These are phyloP conservation scores for Leucophenga maculata DNA, from an alignment of 2,888 invertebrate genomes.

Conservation along the genomic window DNA sequence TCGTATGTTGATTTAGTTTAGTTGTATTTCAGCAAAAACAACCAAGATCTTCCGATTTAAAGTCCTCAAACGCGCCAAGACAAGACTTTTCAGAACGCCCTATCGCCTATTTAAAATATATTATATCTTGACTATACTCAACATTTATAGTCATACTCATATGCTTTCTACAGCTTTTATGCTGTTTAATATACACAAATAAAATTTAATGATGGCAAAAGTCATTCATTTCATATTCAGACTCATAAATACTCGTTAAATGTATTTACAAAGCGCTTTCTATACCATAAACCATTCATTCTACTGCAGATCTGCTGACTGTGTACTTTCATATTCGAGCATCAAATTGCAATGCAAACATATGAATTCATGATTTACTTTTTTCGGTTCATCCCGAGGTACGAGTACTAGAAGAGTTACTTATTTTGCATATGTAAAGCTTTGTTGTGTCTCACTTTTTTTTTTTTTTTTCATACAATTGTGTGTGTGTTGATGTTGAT, in stretches of 20 bases:
- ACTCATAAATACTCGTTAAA: slow-evolving; percentile 58
- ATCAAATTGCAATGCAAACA: slow-evolving; percentile 17
- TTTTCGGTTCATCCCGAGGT: neutral
- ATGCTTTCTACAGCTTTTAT: slow-evolving; percentile 1
- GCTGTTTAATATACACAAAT: slow-evolving; percentile 40
- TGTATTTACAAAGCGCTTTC: slow-evolving; percentile 49
- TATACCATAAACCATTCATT: no score
- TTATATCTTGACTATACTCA: no score
- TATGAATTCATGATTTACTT: slow-evolving; percentile 9
- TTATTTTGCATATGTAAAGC: slow-evolving; percentile 4
- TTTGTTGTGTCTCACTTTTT: neutral
- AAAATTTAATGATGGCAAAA: slow-evolving; percentile 58
- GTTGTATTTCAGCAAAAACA: no score
- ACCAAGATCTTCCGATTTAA: no score
- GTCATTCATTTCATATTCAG: slow-evolving; percentile 57
- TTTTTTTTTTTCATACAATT: neutral
- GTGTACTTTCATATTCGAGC: neutral
- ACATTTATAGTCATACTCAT: no score
- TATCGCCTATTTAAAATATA: no score
- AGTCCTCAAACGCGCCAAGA: no score
- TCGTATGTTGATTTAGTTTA: no score
- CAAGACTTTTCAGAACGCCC: no score
- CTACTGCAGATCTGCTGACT: slow-evolving; percentile 1
- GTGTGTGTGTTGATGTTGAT: no score
- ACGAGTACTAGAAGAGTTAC: slow-evolving; percentile 45